Evolutionary conservation across 2,113 vertebrate genomes (phyloP), one percentile per base, ranked within the genome.

Genomic region (Saccopteryx leptura): DNA sequence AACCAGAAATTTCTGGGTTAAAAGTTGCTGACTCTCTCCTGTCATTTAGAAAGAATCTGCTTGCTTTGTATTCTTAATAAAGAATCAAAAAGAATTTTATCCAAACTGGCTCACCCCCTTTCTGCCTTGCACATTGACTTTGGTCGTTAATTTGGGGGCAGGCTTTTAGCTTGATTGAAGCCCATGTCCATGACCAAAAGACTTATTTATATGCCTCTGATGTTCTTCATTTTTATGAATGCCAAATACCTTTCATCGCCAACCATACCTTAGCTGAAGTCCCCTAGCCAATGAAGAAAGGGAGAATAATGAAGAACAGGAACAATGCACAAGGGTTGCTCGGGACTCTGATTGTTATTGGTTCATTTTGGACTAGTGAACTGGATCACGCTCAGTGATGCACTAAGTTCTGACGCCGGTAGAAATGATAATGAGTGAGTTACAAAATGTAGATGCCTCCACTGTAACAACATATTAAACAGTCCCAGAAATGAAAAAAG

Each of bases 1-100:
- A 4, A 75, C 8, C 66, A 94, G 33, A 93, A 61, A 52, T 69
- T 89, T 76, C 82, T 66, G 72, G 18, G 1, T 4, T 4, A 78
- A 94, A 96, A 90, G 28, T 96, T 96, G 85, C 66, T 82, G 31
- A 63, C 14, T 74, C 74, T 87, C 93, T 98, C 78, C 90, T 94
- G 97, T 96, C 39, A 66, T 96, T 91, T 71, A 61, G 90, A 96
- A 98, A 95, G 74, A 86, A 86, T 74, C 85, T 80, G 48, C 33
- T 97, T 94, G 74, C 71, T 95, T 97, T 94, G 60, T 89, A 95
- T 97, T 96, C 98, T 97, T 95, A 85, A 95, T 65, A 95, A 98
- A 97, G 54, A 15, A 75, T 96, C 86, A 75, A 91, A 84, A 19
- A 93, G 80, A 89, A 97, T 92, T 74, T 94, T 94, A 95, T 97